Conservation (phyloP, 2,113 vertebrate genomes). For the Oncorhynchus clarkii region DNA sequence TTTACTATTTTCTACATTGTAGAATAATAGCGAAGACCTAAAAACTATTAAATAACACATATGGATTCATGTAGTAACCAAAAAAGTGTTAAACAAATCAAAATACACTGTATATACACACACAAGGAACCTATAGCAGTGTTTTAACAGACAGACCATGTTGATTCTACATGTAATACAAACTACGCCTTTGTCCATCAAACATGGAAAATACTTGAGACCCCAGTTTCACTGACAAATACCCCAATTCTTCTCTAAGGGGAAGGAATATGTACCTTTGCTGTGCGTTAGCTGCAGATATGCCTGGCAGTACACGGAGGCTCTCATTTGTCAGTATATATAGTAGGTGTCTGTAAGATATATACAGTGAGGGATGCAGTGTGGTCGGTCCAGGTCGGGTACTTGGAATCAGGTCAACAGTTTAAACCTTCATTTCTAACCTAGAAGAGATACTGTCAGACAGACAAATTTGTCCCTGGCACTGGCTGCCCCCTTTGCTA, state of each 20-base stretch:
- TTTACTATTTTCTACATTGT: too few relatives aligned
- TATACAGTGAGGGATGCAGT: slow-evolving; percentile 8
- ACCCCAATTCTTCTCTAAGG: not conserved
- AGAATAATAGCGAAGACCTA: too few relatives aligned
- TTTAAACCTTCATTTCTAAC: slow-evolving; percentile 62
- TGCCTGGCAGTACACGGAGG: slow-evolving; percentile 30
- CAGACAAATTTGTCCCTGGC: slow-evolving; percentile 41
- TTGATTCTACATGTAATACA: too few relatives aligned
- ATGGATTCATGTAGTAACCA: too few relatives aligned
- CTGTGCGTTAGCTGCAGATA: slow-evolving; percentile 36
- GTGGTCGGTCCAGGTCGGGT: slow-evolving; percentile 12
- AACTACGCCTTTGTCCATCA: too few relatives aligned
- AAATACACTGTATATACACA: too few relatives aligned
- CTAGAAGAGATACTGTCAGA: slow-evolving; percentile 7
- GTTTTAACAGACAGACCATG: too few relatives aligned
- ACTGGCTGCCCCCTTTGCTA: slow-evolving; percentile 35
- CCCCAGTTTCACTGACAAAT: not conserved
- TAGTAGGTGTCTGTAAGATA: slow-evolving; percentile 19
- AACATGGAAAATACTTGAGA: too few relatives aligned
- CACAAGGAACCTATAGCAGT: too few relatives aligned
- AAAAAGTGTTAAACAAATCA: too few relatives aligned
- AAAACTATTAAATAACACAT: too few relatives aligned
- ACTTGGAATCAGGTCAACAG: slow-evolving; percentile 57
- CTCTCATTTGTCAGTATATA: slow-evolving; percentile 33
- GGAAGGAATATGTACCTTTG: not conserved